These are phyloP conservation scores for Parascotia fuliginaria DNA, from an alignment of 2,888 invertebrate species.

Conservation along the genomic window DNA sequence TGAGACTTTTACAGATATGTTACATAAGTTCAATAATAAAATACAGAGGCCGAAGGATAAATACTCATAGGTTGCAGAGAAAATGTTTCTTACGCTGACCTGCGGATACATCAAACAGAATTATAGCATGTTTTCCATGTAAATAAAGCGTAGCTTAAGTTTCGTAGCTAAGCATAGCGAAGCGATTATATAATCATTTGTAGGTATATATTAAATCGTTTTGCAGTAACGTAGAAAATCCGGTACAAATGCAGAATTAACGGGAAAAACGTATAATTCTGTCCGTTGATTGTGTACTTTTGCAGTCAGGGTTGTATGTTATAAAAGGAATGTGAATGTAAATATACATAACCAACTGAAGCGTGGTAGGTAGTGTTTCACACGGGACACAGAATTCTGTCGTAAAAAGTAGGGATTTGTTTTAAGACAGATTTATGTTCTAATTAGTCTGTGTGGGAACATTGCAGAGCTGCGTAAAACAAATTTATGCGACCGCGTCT, in stretches of 20 bases:
- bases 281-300: too few species aligned
- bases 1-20: slow-evolving; percentile 23
- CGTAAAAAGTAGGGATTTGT: slow-evolving; percentile 71
- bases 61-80: slow-evolving; percentile 11
- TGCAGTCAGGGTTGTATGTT: too few species aligned
- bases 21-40: slow-evolving; percentile 31
- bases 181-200: too few species aligned
- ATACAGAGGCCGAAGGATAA: slow-evolving; percentile 14
- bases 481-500: slow-evolving; percentile 75
- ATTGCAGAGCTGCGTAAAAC: slow-evolving; percentile 67
- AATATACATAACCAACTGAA: slow-evolving; percentile 21
- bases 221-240: too few species aligned
- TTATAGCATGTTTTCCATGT: background rate
- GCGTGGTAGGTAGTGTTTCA: slow-evolving; percentile 34
- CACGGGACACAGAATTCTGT: slow-evolving; percentile 48
- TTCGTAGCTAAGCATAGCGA: too few species aligned
- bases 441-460: slow-evolving; percentile 72
- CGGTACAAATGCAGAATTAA: too few species aligned
- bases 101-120: background rate
- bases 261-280: too few species aligned
- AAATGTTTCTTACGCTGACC: slow-evolving; percentile 10
- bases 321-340: background rate
- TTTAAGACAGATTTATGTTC: slow-evolving; percentile 79
- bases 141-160: too few species aligned
- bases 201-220: too few species aligned